phyloP scores from a whole-genome alignment of 2,113 vertebrate species.

The Brachypodius melanocephalos region DNA sequence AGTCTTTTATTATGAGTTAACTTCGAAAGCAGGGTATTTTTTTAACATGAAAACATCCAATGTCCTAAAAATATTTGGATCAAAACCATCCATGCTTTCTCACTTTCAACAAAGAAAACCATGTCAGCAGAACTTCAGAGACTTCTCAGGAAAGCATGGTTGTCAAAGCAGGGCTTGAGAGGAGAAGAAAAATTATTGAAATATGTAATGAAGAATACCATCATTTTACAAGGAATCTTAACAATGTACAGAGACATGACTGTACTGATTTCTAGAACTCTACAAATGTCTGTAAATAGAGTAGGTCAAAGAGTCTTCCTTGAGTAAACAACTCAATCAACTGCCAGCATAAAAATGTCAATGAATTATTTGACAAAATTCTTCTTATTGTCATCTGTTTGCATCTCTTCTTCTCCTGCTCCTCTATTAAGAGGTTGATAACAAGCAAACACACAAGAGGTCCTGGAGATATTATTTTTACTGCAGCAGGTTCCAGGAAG shows the following conservation, averaged over 20 bases:
- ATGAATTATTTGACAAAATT: background rate
- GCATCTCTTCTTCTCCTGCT: background rate
- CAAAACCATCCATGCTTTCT: background rate
- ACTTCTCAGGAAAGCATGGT: background rate
- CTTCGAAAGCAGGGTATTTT: background rate
- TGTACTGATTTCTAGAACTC: background rate
- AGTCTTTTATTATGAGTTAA: background rate
- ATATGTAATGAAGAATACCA: background rate
- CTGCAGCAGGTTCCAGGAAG: background rate
- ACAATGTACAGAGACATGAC: background rate
- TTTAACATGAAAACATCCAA: background rate
- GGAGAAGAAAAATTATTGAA: background rate
- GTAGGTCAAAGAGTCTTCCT: background rate
- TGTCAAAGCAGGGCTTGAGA: background rate
- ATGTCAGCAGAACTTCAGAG: background rate
- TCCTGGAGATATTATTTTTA: background rate
- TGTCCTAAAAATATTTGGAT: background rate
- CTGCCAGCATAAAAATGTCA: background rate
- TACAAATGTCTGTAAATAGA: background rate
- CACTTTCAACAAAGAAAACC: background rate
- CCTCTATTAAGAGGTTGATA: background rate
- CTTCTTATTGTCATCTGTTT: background rate
- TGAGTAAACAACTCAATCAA: background rate
- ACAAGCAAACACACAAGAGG: background rate
- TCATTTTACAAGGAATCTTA: background rate